Conservation (phyloP, 2,888 invertebrate genomes). For the Phlogophora meticulosa region DNA sequence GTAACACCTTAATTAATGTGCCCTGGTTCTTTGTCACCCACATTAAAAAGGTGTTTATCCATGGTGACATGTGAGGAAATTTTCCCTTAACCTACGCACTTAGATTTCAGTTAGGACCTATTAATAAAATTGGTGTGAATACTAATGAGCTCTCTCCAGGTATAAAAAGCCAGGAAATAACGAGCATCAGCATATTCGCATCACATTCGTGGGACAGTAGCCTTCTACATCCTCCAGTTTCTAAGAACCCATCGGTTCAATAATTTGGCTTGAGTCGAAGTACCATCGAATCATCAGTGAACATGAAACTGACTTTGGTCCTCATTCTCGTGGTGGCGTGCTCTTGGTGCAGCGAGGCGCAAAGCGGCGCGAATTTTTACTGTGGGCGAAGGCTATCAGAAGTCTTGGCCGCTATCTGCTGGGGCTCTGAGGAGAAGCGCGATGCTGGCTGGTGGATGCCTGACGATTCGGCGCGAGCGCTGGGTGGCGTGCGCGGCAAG, state of each 20-base stretch:
- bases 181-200: constrained; percentile 34
- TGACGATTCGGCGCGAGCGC: constrained; percentile 8
- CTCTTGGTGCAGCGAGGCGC: constrained; percentile 33
- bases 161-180: constrained; percentile 44
- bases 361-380: constrained; percentile 34
- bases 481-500: constrained; percentile 54
- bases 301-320: constrained; percentile 47
- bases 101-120: constrained; percentile 12
- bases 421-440: constrained; percentile 41
- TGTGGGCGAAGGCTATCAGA: constrained; percentile 50
- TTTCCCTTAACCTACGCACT: constrained; percentile 28
- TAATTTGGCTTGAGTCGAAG: neutral
- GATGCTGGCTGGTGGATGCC: constrained; percentile 43
- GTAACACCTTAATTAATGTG: neutral
- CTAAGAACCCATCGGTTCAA: neutral
- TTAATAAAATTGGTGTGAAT: constrained; percentile 40
- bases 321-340: constrained; percentile 25
- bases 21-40: constrained; percentile 3
- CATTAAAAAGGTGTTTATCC: constrained; percentile 11
- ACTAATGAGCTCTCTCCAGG: constrained; percentile 37
- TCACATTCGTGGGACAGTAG: constrained; percentile 21
- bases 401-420: constrained; percentile 43
- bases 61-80: constrained; percentile 17
- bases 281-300: neutral
- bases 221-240: constrained; percentile 2